Evolutionary conservation across 2,888 invertebrate species (phyloP).

Genomic region (Diogma glabrata): DNA sequence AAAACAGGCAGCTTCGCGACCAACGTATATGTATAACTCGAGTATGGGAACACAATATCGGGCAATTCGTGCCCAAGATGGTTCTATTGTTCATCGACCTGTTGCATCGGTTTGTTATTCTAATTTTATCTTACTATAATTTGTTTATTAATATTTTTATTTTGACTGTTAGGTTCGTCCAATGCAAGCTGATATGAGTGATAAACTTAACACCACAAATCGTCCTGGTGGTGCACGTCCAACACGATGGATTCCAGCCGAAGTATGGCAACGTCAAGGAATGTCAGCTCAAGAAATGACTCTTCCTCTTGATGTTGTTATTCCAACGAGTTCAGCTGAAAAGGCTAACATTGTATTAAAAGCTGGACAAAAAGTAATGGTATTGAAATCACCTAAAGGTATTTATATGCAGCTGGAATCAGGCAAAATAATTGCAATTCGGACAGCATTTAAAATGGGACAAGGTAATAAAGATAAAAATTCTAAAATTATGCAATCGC

Average conservation of each 20-base stretch:
- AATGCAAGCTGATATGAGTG: constrained; percentile 56
- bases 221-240: constrained; percentile 39
- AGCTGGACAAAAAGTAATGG: constrained; percentile 89
- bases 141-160: constrained; percentile 23
- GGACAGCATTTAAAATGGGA: constrained; percentile 30
- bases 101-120: constrained; percentile 49
- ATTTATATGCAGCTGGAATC: constrained; percentile 92
- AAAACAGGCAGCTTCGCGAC: constrained; percentile 69
- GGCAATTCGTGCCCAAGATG: constrained; percentile 44
- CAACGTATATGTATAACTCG: constrained; percentile 40
- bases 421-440: constrained; percentile 89
- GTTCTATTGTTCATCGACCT: constrained; percentile 50
- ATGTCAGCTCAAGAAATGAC: constrained; percentile 95
- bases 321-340: constrained; percentile 82
- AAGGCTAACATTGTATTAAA: constrained; percentile 82
- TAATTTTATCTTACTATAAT: background rate
- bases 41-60: constrained; percentile 43
- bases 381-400: constrained; percentile 88
- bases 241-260: constrained; percentile 72
- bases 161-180: too few relatives aligned
- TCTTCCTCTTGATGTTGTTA: constrained; percentile 79
- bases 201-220: constrained; percentile 29
- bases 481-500: background rate
- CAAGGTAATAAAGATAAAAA: constrained; percentile 22
- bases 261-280: constrained; percentile 85